phyloP scores from a whole-genome alignment of 2,113 vertebrate genomes.

The Indicator maculatus region DNA sequence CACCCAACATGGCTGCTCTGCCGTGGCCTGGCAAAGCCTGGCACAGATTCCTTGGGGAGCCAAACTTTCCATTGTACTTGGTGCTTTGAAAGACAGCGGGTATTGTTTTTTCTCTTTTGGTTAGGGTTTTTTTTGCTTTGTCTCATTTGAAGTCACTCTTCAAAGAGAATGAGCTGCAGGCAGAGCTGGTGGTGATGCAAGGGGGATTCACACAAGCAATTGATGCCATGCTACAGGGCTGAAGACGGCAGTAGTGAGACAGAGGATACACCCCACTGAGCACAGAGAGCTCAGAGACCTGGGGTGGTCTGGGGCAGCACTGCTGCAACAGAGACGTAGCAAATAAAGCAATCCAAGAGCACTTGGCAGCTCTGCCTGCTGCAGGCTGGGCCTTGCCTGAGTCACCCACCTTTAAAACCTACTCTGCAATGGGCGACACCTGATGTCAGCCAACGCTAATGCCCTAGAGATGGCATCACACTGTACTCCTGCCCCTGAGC shows the following conservation, averaged over 20 bases:
- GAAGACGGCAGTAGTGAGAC: background rate
- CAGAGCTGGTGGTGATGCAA: background rate
- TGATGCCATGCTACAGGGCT: background rate
- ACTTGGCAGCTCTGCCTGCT: background rate
- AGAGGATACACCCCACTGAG: background rate
- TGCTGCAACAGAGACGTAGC: accelerated
- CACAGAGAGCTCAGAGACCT: no score
- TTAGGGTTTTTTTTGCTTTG: background rate
- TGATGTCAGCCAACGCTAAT: accelerated
- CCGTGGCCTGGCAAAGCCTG: background rate
- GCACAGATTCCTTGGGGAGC: background rate
- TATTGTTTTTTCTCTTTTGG: background rate
- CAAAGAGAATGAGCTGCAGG: background rate
- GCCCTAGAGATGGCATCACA: background rate
- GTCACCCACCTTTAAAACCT: background rate
- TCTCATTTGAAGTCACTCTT: slow-evolving; percentile 21
- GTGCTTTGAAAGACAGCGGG: background rate
- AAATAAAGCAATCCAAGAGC: background rate
- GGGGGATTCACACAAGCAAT: background rate
- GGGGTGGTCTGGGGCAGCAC: accelerated
- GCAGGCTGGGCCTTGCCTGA: accelerated
- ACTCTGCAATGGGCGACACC: accelerated
- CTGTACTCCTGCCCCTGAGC: background rate
- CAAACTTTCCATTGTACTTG: background rate
- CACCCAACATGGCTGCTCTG: accelerated